phyloP scores from a whole-genome alignment of 2,113 vertebrate species.

The Phoenicopterus ruber region DNA sequence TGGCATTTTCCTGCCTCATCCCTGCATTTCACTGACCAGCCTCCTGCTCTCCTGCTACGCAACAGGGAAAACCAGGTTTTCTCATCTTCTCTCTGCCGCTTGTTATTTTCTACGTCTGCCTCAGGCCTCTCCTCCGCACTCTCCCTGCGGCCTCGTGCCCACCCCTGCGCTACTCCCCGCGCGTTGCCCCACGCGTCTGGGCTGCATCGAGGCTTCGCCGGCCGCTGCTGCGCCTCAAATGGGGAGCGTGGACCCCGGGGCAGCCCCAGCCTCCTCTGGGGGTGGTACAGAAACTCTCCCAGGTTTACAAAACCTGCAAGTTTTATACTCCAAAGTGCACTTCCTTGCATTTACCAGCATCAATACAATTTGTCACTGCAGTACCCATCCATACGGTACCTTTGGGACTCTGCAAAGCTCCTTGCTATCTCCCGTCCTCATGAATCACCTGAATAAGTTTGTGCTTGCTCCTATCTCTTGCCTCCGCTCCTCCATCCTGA shows the following conservation, averaged over 20 bases:
- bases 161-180: rapidly evolving
- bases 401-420: background rate
- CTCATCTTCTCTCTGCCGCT: background rate
- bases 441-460: background rate
- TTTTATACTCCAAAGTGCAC: background rate
- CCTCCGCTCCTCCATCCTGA: background rate
- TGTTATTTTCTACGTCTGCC: background rate
- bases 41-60: background rate
- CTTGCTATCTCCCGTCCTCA: background rate
- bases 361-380: background rate
- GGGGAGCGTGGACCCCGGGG: background rate
- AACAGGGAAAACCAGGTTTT: background rate
- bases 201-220: rapidly evolving
- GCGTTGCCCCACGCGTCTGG: rapidly evolving
- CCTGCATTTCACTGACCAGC: background rate
- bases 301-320: background rate
- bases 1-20: background rate
- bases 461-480: background rate
- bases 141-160: rapidly evolving
- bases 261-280: background rate
- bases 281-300: background rate
- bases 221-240: background rate
- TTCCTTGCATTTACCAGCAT: background rate
- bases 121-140: background rate
- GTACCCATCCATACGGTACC: background rate